Percentiles rank a stretch among this genome's conserved stretches.
Conservation (phyloP, 92 coral and sea anemone genomes). For the Siderastrea radians region DNA sequence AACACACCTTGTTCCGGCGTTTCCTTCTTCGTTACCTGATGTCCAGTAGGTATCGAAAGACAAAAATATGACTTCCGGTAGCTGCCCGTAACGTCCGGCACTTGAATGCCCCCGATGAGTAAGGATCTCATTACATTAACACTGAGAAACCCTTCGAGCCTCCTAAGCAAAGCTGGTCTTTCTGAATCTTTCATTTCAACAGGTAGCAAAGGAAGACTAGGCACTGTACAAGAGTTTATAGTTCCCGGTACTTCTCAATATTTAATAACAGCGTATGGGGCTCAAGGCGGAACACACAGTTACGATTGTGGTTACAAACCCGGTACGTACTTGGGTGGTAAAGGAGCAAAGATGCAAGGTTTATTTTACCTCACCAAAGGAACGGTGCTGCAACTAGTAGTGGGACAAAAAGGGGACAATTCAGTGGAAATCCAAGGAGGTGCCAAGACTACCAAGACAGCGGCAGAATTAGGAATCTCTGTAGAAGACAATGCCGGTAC, state of each 20-base stretch:
- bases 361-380: conserved; percentile 17
- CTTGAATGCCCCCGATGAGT: background rate
- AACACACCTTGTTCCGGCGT: background rate
- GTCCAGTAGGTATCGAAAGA: too few species aligned
- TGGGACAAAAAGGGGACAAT: conserved; percentile 68
- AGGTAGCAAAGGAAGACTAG: background rate
- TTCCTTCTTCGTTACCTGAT: too few species aligned
- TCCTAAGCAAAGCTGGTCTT: too few species aligned
- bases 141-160: too few species aligned
- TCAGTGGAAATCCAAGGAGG: conserved; percentile 70
- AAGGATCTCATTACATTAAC: background rate
- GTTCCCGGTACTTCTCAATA: conserved; percentile 24
- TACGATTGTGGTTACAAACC: conserved; percentile 57
- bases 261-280: conserved; percentile 55
- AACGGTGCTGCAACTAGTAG: conserved; percentile 41
- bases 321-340: conserved; percentile 74
- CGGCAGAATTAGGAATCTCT: conserved; percentile 58
- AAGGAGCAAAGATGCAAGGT: conserved; percentile 66
- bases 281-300: conserved; percentile 70
- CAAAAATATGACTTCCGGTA: too few species aligned
- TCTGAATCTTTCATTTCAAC: conserved; percentile 2
- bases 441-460: conserved; percentile 26
- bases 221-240: background rate
- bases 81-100: too few species aligned
- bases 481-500: conserved; percentile 70